Evolutionary conservation across 2,888 invertebrate species (phyloP).

Genomic region (Lagria hirta): DNA sequence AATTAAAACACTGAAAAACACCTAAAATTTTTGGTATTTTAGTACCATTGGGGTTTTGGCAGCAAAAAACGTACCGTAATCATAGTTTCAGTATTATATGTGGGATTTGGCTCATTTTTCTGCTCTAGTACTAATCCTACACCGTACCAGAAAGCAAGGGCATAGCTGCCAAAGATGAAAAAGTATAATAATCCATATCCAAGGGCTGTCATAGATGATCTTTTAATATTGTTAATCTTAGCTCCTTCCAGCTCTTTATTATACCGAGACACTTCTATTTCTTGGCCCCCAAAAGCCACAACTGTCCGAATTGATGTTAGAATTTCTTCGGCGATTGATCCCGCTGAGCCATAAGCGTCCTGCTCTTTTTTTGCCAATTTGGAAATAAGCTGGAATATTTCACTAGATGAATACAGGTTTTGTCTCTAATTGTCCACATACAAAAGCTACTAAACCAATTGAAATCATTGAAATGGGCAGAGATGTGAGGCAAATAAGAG

Average conservation of each 20-base stretch:
- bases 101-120: conserved; percentile 47
- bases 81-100: conserved; percentile 67
- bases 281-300: conserved; percentile 75
- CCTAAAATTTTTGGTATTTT: conserved; percentile 57
- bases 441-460: conserved; percentile 21
- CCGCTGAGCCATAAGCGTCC: conserved; percentile 73
- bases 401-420: no score
- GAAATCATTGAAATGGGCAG: conserved; percentile 26
- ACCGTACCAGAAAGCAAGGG: conserved; percentile 84
- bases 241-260: conserved; percentile 62
- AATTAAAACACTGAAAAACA: conserved; percentile 76
- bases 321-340: conserved; percentile 76
- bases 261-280: conserved; percentile 70
- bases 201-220: conserved; percentile 67
- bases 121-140: conserved; percentile 65
- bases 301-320: conserved; percentile 75
- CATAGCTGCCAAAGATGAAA: conserved; percentile 75
- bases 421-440: conserved; percentile 6
- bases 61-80: no score
- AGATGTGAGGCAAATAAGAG: conserved; percentile 58
- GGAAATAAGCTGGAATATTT: no score
- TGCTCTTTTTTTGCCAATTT: conserved; percentile 67
- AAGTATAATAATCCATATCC: conserved; percentile 75
- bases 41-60: not conserved
- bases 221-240: conserved; percentile 67